phyloP scores from a whole-genome alignment of 1,140 invertebrate species.

The Halictus rubicundus region DNA sequence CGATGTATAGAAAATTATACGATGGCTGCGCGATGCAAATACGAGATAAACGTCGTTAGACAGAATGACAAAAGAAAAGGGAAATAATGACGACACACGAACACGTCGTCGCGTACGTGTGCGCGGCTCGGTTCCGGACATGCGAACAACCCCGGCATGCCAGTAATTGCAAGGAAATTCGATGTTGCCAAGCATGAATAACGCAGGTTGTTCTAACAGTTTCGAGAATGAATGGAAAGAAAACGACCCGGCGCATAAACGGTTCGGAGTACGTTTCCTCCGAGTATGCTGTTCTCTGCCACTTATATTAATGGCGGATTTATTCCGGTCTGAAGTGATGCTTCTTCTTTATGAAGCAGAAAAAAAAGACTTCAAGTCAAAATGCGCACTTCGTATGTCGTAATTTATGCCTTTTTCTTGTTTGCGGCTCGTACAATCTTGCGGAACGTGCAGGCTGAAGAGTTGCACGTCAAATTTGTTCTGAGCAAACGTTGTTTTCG shows the following conservation, averaged over 20 bases:
- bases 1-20: background rate
- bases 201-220: background rate
- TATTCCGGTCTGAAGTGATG: background rate
- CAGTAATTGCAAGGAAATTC: background rate
- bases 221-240: background rate
- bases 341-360: background rate
- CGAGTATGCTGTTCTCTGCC: background rate
- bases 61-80: background rate
- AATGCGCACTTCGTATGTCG: background rate
- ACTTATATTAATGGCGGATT: background rate
- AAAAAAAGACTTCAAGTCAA: background rate
- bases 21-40: background rate
- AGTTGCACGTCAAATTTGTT: too few species aligned
- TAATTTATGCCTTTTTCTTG: too few species aligned
- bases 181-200: background rate
- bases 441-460: too few species aligned
- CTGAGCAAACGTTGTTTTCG: too few species aligned
- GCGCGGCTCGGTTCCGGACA: background rate
- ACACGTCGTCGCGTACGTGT: too few species aligned
- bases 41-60: constrained; percentile 4
- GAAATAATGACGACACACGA: background rate
- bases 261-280: background rate
- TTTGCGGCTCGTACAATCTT: too few species aligned
- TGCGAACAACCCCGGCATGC: background rate
- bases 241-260: background rate